Evolutionary conservation across 1,140 invertebrate species (phyloP), one percentile per base, ranked within the genome.

Genomic region (Heliconius eleuchia): DNA sequence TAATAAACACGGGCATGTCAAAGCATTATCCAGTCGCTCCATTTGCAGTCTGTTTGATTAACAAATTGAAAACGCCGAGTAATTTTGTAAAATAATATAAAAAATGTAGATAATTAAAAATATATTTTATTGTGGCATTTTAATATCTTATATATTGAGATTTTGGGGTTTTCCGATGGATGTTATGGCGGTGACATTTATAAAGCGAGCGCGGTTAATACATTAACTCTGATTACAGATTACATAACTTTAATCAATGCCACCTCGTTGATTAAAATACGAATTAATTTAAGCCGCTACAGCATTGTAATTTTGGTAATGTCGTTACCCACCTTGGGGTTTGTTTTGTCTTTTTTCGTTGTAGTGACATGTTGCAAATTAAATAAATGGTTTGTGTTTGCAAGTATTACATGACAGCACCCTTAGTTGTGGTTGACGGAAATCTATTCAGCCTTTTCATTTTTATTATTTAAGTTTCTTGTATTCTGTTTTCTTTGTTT

Each of bases 191-290:
- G 70, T 27, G 70, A 52, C 76, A 77, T 76, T 72, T 52, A 55
- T 77, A 77, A 79, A 79, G 50, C 57, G 55, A 79, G 72, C 37
- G 78, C 52, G 78, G 73, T 60, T 76, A 76, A 80, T 80, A 76
- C 78, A 80, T 80, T 80, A 79, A 80, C 74, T n/a, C 34, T 42
- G 78, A 80, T 76, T 80, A 80, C 74, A 72, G 74, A 80, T 80
- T 71, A 74, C 77, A 78, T 74, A 66, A 73, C 72, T 76, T 72
- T 60, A 80, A 80, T 76, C 73, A 76, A 34, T 71, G 78, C 50
- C 66, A 66, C 30, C 50, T 80, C 71, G 74, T 76, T 80, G 71
- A 80, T 80, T 75, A 75, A 79, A 79, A 76, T 72, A 57, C 50
- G 74, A 72, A 80, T 80, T 80, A 46, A 55, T 76, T 55, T 71